Percentiles rank a stretch among this genome's conserved stretches.
phyloP scores from a whole-genome alignment of 2,888 invertebrate species.

The Gnatocerus cornutus region DNA sequence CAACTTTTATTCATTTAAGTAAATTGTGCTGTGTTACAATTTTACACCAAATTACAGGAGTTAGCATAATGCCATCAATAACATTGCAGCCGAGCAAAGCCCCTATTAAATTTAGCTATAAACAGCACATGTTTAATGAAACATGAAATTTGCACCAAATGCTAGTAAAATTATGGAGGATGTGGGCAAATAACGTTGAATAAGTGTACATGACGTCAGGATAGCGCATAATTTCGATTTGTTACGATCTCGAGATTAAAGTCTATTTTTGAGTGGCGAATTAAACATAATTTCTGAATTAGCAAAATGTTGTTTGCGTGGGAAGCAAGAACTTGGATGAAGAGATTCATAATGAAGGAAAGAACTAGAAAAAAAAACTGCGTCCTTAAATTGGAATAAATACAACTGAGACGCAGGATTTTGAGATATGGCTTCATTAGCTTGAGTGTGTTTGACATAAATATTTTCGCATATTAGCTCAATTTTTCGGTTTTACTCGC shows the following conservation, averaged over 20 bases:
- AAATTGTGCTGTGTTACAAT: no score
- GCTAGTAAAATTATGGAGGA: constrained; percentile 12
- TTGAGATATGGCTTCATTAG: not conserved
- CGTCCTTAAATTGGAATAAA: constrained; percentile 19
- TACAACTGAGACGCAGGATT: not conserved
- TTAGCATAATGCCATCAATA: not conserved
- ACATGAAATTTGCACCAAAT: constrained; percentile 19
- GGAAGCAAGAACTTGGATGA: constrained; percentile 34
- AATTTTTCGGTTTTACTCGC: no score
- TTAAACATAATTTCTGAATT: constrained; percentile 3
- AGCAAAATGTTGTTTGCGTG: constrained; percentile 31
- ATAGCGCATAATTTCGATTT: constrained; percentile 7
- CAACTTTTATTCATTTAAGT: not conserved
- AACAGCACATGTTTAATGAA: constrained; percentile 26
- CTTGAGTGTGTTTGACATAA: no score
- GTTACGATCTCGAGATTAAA: constrained; percentile 19
- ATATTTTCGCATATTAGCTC: no score
- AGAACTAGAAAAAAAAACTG: constrained; percentile 18
- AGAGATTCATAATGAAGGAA: constrained; percentile 34
- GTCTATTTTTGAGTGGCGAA: constrained; percentile 9
- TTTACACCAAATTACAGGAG: not conserved
- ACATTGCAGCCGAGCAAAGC: not conserved
- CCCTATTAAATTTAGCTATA: constrained; percentile 14
- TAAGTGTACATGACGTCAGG: constrained; percentile 9
- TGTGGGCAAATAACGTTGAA: constrained; percentile 9